A percentile compares a stretch with the other conserved stretches of the same genome.
Conservation (phyloP, 2,113 vertebrate species). For the Aegithalos caudatus region DNA sequence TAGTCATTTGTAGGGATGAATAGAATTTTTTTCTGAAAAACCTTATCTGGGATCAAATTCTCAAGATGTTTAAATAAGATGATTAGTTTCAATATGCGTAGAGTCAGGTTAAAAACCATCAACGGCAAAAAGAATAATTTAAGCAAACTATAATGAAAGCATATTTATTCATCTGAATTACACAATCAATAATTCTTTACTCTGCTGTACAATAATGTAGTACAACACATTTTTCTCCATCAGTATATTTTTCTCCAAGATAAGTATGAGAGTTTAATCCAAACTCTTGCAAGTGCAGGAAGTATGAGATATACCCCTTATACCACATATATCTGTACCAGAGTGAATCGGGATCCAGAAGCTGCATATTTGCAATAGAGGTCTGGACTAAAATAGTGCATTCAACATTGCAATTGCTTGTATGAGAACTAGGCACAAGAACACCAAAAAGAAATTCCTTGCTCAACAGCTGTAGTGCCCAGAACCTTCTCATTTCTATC, state of each 20-base stretch:
- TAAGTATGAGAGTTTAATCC: background rate
- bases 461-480: background rate
- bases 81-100: background rate
- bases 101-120: background rate
- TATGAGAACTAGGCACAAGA: background rate
- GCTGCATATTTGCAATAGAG: background rate
- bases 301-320: background rate
- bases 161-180: background rate
- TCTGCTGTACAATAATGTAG: background rate
- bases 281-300: background rate
- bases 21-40: background rate
- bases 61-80: background rate
- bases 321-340: background rate
- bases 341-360: background rate
- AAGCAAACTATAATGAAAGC: background rate
- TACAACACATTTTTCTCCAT: background rate
- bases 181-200: background rate
- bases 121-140: background rate
- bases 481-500: background rate
- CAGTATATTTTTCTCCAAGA: background rate
- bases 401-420: background rate
- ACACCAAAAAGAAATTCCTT: background rate
- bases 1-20: background rate
- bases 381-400: background rate
- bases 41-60: background rate